Base-by-base conservation (phyloP, 2,888 invertebrate genomes). In the Petrophora chlorosata region DNA sequence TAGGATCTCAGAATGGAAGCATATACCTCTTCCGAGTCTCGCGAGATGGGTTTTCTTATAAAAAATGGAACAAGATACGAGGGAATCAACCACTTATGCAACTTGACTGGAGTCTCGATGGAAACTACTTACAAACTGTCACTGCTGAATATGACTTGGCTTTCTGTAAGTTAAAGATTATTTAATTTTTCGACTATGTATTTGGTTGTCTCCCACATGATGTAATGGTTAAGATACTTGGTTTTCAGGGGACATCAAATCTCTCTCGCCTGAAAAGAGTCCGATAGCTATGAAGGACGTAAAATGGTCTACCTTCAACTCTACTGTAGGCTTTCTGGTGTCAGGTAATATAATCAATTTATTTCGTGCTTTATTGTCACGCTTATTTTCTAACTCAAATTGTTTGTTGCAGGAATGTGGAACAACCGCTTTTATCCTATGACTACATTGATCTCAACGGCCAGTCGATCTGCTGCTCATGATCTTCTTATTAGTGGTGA, bases 61-160 rank as follows among this genome's bases (percentile, higher is more conserved):
- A 96, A 74, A 96, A 97, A 73, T 95, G 95, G 8, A 96, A 96
- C 73, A 97, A 96, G 84, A 96, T 97, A 50, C 92, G 96, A 9
- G 97, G 97, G 0, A 93, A 95, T 0, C 97, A 97, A 70, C 95
- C 96, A 0, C 88, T 98, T 2, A 94, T 95, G 50, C 96, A 97
- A 68, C 85, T 98, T 41, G 98, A 98, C 76, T 98, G 97, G 97
- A 97, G 97, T 76, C 93, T 95, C 26, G 97, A 98, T 73, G 96
- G 97, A 45, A 94, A 94, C 74, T 96, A 94, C 75, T 85, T 98
- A 47, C 97, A 97, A 85, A 96, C 97, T 0, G 96, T 96, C 40
- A 96, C 97, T 9, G 95, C 96, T 48, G 97, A 98, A 76, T 97
- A 96, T 65, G 97, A 98, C 76, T 85, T 97, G 38, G 92, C 95